Evolutionary conservation across 2,113 vertebrate genomes (phyloP).

Genomic region (Rostratula benghalensis): DNA sequence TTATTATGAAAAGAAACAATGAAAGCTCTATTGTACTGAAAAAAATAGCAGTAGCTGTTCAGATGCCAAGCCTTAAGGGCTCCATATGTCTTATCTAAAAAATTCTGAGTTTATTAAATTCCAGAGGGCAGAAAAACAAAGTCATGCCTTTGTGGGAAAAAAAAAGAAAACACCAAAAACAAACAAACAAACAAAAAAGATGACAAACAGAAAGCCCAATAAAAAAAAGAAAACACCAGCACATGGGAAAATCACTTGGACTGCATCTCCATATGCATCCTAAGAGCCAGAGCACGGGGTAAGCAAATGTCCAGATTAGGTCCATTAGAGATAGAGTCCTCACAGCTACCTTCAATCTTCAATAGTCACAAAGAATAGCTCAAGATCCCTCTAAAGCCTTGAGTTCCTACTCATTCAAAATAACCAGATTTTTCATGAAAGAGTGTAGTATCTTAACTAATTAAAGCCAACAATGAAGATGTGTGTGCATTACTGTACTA

Average conservation of each 20-base stretch:
- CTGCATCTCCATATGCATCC: not conserved
- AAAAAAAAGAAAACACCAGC: not conserved
- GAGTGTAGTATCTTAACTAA: not conserved
- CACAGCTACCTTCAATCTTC: not conserved
- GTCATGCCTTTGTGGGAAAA: not conserved
- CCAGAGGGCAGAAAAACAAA: not conserved
- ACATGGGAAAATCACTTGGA: not conserved
- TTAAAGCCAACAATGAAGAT: not conserved
- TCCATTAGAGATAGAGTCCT: not conserved
- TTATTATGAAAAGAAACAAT: not conserved
- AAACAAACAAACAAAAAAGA: no score
- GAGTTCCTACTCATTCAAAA: not conserved
- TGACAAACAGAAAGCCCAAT: not conserved
- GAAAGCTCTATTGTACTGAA: not conserved
- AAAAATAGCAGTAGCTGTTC: not conserved
- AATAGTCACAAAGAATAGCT: not conserved
- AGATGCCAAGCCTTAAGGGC: not conserved
- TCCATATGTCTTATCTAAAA: not conserved
- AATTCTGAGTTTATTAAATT: not conserved
- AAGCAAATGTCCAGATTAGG: not conserved
- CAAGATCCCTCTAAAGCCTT: not conserved
- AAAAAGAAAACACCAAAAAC: not conserved
- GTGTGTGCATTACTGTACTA: not conserved
- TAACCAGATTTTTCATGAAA: not conserved
- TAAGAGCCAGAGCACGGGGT: not conserved